Evolutionary conservation across 2,888 invertebrate genomes (phyloP), one percentile per base, ranked within the genome.

Genomic region (Drosophila subquinaria): DNA sequence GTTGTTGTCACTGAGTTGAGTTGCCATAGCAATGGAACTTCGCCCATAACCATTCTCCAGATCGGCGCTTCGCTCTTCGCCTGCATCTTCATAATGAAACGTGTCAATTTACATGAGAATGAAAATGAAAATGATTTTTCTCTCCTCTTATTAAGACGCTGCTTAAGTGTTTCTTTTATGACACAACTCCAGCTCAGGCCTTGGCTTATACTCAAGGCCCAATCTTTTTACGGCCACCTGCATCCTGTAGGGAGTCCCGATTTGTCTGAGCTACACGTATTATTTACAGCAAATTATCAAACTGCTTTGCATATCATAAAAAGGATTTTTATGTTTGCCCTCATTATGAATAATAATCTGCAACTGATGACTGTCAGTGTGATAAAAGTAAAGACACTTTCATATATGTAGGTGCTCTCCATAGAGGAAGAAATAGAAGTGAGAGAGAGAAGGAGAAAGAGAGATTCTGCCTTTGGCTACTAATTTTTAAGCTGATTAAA

Each of bases 401-500:
- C 63, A 57, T 30, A 23, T 10, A 55, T 23, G 11, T 47, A 63
- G 15, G 17, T 63, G 38, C 47, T 13, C 6, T 36, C 2, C 38
- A 15, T n/a, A 11, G 8, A 53, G 27, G 1, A 6, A 42, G 10
- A 17, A 15, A 42, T 15, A 10, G 13, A 33, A 33, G 17, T 8
- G 9, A 13, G 3, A 35, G 20, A 13, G n/a, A 35, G 13, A 20
- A 1, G 9, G 15, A 15, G 3, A 27, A 9, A 27, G n/a, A 38
- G 23, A 23, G 23, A n/a, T 27, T 23, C 15, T 17, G 38, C 33
- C 48, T 64, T 40, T 64, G 59, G 23, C 76, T 88, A 83, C 82
- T 89, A 89, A 83, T 83, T 89, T 88, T 90, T 85, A 90, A 83
- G 86, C 83, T 83, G 83, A 90, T 83, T 83, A 83, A 83, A 90